phyloP scores from a whole-genome alignment of 1,140 invertebrate species.

The Mylabris phalerata region DNA sequence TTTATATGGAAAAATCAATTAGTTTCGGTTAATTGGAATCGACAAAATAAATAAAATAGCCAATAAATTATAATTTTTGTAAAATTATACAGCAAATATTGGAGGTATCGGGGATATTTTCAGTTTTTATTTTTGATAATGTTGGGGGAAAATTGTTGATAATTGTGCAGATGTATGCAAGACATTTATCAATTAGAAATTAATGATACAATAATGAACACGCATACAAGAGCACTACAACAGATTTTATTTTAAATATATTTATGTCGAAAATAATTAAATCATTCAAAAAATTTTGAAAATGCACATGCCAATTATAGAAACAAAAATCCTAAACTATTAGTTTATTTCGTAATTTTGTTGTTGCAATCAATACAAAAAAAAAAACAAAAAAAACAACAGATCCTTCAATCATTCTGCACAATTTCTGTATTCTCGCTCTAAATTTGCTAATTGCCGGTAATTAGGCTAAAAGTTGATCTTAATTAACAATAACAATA shows the following conservation, averaged over 20 bases:
- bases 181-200: conserved; percentile 10
- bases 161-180: conserved; percentile 31
- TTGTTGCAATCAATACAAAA: conserved; percentile 3
- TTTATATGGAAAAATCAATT: conserved; percentile 16
- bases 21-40: neutral
- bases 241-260: conserved; percentile 5
- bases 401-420: conserved; percentile 38
- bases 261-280: conserved; percentile 7
- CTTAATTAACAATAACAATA: no score
- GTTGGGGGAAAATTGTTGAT: conserved; percentile 1
- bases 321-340: conserved; percentile 6
- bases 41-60: neutral
- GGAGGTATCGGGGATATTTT: neutral
- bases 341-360: conserved; percentile 1
- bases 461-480: no score
- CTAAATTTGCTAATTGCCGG: no score
- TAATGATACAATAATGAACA: conserved; percentile 6
- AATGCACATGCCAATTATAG: conserved; percentile 31
- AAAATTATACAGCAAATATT: neutral
- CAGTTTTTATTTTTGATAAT: neutral
- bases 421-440: conserved; percentile 5
- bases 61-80: neutral
- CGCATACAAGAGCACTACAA: conserved; percentile 36
- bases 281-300: conserved; percentile 17
- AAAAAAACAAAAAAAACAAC: conserved; percentile 9